Evolutionary conservation across 1,140 invertebrate genomes (phyloP), one percentile per base, ranked within the genome.

Genomic region (Polypedilum pembai): DNA sequence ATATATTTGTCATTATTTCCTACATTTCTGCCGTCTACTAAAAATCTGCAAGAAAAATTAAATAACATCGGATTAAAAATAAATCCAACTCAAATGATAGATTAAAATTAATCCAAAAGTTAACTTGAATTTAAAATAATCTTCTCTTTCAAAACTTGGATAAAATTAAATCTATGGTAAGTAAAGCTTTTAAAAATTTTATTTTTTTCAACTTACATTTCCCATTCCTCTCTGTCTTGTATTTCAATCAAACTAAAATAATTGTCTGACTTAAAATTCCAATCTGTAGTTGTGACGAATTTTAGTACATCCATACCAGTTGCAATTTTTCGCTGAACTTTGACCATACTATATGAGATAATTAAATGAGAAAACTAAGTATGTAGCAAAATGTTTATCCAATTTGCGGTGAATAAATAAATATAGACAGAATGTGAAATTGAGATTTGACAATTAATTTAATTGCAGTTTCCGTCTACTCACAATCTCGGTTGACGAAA

Each of bases 241-340:
- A 86, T 83, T 0, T 86, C 81, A 76, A 86, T 84, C 3, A 98
- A 79, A 76, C 87, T 81, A 15, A 89, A 78, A 75, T 91, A 85
- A 77, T 88, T 89, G n/a, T 88, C 81, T 40, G 89, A 92, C 73
- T 88, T 86, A 79, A 98, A 98, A 74, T 86, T 83, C 95, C 95
- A 98, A 79, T 95, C 87, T 56, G 92, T 85, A 8, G 91, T 94
- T 0, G 95, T 97, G 80, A 98, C 98, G 79, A 94, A 98, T 81
- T 97, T 92, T 1, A 98, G 81, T 0, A 92, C 86, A 75, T 90
- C 87, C 5, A 93, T 82, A 0, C 92, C 92, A 65, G 89, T 85
- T 4, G 88, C 85, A 75, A 93, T 91, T 75, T 88, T 86, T 40
- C 86, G 88, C 78, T 92, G 90, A 74, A 93, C 86, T 33, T 88